Evolutionary conservation across 2,797 vertebrate genomes (phyloP), one percentile per base, ranked within the genome.

Genomic region (Paratrypauchen microcephalus): DNA sequence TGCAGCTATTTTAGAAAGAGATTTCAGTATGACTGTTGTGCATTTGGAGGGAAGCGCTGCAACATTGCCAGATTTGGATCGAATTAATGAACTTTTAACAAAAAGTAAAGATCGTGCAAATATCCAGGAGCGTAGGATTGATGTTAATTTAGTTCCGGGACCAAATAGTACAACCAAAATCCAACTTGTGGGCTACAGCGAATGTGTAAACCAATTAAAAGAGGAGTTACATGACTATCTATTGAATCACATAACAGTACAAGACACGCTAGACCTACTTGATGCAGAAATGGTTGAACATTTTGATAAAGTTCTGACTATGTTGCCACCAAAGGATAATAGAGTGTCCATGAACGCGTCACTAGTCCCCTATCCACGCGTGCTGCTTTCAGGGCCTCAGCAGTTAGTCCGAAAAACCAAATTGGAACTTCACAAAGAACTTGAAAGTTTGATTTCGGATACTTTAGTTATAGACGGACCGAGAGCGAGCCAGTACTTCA

Each of bases 131-230:
- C 4, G 69, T 6, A 84, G 73, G 41, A 86, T 92, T 12, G 64
- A 87, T 0, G 7, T 81, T 52, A 73, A 45, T 67, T 87, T 85
- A 16, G 36, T 77, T 11, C 21, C 68, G 16, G 78, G 15, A 41
- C 2, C 32, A 4, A 55, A 2, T 36, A 36, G 32, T 7, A 55
- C 48, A 3, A 66, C 15, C 3, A 70, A 54, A 5, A 77, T 92
- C 1, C 70, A 52, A 21, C 30, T 93, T 16, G 75, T 88, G 36
- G 92, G 92, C 7, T 90, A 84, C 65, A 81, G 24, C 6, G 30
- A 82, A 13, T 71, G 84, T 32, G 89, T 92, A 1, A 76, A 13
- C 41, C 74, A 54, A 19, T 70, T 92, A 9, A 86, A 75, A 74
- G 32, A 73, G 0, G 45, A 86, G 30, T 36, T 92, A 5, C 9